Percentiles rank a stretch among this genome's conserved stretches.
phyloP scores from a whole-genome alignment of 2,797 vertebrate genomes.

The Microhierax caerulescens region DNA sequence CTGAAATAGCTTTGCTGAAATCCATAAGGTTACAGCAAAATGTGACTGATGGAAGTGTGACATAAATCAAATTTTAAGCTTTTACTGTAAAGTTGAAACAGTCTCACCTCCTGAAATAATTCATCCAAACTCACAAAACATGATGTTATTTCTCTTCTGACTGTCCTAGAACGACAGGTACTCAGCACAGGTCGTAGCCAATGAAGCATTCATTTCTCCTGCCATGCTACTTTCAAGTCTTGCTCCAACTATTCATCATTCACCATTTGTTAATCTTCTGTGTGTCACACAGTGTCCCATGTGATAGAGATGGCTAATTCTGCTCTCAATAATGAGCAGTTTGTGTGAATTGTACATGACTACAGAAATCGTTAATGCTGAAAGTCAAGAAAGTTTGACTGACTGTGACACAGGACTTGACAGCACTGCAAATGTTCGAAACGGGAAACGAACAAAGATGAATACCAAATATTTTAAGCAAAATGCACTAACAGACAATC shows the following conservation, averaged over 20 bases:
- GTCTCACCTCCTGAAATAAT: background rate
- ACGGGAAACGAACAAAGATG: background rate
- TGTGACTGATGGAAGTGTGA: background rate
- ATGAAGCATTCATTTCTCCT: background rate
- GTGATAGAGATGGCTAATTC: background rate
- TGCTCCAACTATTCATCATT: background rate
- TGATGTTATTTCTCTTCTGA: background rate
- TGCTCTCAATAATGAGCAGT: background rate
- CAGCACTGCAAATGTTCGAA: background rate
- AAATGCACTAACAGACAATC: background rate
- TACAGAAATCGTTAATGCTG: background rate
- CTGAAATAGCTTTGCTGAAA: background rate
- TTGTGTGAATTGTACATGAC: background rate
- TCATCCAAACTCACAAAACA: background rate
- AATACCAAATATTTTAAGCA: background rate
- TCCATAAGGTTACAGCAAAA: background rate
- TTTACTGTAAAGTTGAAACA: background rate
- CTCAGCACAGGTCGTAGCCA: background rate
- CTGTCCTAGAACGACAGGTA: background rate
- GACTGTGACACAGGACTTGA: background rate
- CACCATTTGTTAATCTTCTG: background rate
- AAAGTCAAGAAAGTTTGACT: slow-evolving; percentile 9
- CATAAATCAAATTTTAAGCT: slow-evolving; percentile 2
- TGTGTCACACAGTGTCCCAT: background rate
- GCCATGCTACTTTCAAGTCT: background rate